Conservation (phyloP, 2,888 invertebrate genomes). For the Andrena dorsata region DNA sequence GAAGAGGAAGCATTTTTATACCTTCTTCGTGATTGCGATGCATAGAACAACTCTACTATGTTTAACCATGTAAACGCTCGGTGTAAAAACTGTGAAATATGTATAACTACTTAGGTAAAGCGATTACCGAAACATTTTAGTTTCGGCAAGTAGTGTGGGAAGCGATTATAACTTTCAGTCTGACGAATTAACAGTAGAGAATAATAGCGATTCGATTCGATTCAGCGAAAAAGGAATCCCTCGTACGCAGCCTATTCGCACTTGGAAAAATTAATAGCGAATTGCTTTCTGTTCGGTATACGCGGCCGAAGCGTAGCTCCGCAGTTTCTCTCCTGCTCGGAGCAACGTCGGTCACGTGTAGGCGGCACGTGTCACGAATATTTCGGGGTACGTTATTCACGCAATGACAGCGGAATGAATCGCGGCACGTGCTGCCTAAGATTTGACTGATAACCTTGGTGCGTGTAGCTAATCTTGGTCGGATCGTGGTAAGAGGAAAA, state of each 20-base stretch:
- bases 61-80: too few species aligned
- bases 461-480: slow-evolving; percentile 76
- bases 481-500: slow-evolving; percentile 42
- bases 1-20: too few species aligned
- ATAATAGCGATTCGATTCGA: slow-evolving; percentile 24
- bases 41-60: too few species aligned
- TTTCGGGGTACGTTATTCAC: slow-evolving; percentile 83
- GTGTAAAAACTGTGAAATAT: not conserved
- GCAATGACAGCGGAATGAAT: slow-evolving; percentile 84
- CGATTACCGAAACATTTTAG: not conserved
- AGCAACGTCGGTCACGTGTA: slow-evolving; percentile 66
- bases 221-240: not conserved
- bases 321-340: slow-evolving; percentile 33
- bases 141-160: not conserved
- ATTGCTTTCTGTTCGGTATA: slow-evolving; percentile 44
- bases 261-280: slow-evolving; percentile 44
- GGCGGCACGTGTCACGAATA: slow-evolving; percentile 76
- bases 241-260: slow-evolving; percentile 32
- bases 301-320: not conserved
- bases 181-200: not conserved
- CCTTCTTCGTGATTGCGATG: too few species aligned
- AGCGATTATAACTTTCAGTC: slow-evolving; percentile 7
- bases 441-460: slow-evolving; percentile 81
- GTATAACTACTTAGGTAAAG: not conserved
- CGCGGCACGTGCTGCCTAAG: slow-evolving; percentile 80